Base-by-base conservation (phyloP, 2,113 vertebrate genomes). In the Cinclus cinclus region DNA sequence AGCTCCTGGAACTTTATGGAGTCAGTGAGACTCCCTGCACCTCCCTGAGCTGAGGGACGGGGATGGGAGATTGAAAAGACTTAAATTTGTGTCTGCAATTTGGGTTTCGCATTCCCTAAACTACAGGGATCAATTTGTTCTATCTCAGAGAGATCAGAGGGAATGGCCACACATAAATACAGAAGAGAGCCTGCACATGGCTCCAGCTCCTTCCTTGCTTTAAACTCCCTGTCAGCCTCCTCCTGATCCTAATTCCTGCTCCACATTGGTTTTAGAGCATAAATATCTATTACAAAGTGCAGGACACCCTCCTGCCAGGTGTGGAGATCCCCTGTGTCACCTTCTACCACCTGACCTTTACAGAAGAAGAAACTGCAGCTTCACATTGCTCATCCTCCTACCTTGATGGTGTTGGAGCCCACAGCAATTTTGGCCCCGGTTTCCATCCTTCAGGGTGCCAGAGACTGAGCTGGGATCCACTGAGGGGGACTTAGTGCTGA, bases 71-170 rank as follows among this genome's bases (percentile, higher is more conserved):
- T 95, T 71, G 93, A 94, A 89, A 75, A 89, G 90, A 33, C 87
- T 92, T 52, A 39, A 89, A 91, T 95, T 91, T 78, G 95, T 91
- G 77, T 37, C 87, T 84, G 49, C 90, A 94, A 14, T 92, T 95
- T 91, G 92, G 90, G 65, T 84, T 64, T 63, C 0, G 0, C 65
- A 3, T 91, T 91, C 73, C 78, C 80, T 68, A 85, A 95, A 84
- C 90, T 24, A 5, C 53, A 14, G 90, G 87, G 95, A 95, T 92
- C 93, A 71, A 81, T 96, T 91, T 59, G 78, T 92, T 91, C 85
- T 52, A 5, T 78, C 90, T 75, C 27, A 4, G 74, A 49, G 65
- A 91, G 74, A 76, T 87, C 82, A 59, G 81, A 8, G 9, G 2
- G 8, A 84, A 84, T 6, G 67, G 76, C 64, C 78, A 84, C 86